Percentiles rank a stretch among this genome's conserved stretches.
These are phyloP conservation scores for Rhineura floridana DNA, from an alignment of 2,113 vertebrate genomes.

Conservation along the genomic window DNA sequence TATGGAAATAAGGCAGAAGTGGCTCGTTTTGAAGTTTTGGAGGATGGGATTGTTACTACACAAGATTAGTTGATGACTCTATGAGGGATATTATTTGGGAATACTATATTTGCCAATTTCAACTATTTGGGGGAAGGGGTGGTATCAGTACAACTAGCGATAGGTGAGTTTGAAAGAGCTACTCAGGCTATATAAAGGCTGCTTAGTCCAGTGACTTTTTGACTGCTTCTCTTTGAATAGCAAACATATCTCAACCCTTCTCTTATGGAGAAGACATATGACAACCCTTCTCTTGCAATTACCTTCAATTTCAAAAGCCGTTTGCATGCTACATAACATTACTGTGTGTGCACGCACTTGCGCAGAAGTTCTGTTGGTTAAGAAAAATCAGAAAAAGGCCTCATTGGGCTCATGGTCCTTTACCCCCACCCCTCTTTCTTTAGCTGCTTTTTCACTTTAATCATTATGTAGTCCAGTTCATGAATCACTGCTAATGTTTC, in stretches of 20 bases:
- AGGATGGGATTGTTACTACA: neutral
- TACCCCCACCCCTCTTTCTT: neutral
- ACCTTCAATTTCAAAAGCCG: neutral
- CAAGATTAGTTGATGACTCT: neutral
- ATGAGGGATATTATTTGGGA: neutral
- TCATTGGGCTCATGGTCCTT: neutral
- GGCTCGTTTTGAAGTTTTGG: neutral
- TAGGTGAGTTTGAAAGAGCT: neutral
- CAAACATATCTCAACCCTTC: no score
- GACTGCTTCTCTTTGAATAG: no score
- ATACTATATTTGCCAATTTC: neutral
- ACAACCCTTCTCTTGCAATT: no score
- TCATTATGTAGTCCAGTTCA: neutral
- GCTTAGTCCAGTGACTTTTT: no score
- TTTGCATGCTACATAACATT: neutral
- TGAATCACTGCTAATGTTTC: neutral
- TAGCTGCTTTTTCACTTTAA: neutral
- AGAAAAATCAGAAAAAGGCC: neutral
- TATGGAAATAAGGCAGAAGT: neutral
- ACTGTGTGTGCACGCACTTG: no score
- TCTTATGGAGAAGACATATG: no score
- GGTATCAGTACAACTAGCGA: neutral
- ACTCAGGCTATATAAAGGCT: neutral
- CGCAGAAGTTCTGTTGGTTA: neutral
- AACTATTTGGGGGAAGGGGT: neutral